Conservation (phyloP, 2,797 vertebrate species). For the Muraenolepis orangiensis region DNA sequence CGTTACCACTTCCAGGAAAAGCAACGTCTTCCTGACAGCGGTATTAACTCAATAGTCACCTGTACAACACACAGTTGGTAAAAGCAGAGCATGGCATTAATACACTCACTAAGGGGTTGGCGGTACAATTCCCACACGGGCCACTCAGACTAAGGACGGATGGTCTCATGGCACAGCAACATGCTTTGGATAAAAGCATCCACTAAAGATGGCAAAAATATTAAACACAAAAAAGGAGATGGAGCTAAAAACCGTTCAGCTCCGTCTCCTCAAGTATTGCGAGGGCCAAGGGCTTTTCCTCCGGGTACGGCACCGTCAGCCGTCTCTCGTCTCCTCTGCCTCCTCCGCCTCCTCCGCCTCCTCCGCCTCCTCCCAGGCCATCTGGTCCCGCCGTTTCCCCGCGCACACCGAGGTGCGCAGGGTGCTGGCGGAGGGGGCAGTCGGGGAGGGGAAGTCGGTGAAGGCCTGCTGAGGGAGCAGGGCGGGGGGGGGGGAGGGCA, state of each 20-base stretch:
- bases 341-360: no score
- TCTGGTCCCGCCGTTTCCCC: slow-evolving; percentile 80
- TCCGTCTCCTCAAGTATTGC: background rate
- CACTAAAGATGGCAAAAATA: background rate
- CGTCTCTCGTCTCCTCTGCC: slow-evolving; percentile 13
- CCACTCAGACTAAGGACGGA: background rate
- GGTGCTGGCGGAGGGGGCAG: slow-evolving; percentile 58
- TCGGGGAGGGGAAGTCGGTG: slow-evolving; percentile 74
- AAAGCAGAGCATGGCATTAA: background rate
- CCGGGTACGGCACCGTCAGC: slow-evolving; percentile 1
- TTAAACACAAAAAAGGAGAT: background rate
- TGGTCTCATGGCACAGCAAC: background rate
- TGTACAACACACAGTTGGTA: background rate
- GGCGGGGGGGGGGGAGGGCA: slow-evolving; percentile 10
- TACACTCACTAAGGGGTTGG: background rate
- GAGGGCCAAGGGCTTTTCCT: background rate
- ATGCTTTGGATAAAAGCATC: background rate
- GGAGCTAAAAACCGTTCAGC: background rate
- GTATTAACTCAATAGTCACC: slow-evolving; percentile 39
- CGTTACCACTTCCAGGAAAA: slow-evolving; percentile 51
- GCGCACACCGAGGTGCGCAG: slow-evolving; percentile 62
- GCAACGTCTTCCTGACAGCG: slow-evolving; percentile 80
- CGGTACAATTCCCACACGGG: background rate
- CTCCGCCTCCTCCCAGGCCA: slow-evolving; percentile 65
- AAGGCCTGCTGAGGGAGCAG: slow-evolving; percentile 71